A percentile compares a stretch with the other conserved stretches of the same genome.
Evolutionary conservation across 1,140 invertebrate genomes (phyloP).

Genomic region (Aphelinus certus): DNA sequence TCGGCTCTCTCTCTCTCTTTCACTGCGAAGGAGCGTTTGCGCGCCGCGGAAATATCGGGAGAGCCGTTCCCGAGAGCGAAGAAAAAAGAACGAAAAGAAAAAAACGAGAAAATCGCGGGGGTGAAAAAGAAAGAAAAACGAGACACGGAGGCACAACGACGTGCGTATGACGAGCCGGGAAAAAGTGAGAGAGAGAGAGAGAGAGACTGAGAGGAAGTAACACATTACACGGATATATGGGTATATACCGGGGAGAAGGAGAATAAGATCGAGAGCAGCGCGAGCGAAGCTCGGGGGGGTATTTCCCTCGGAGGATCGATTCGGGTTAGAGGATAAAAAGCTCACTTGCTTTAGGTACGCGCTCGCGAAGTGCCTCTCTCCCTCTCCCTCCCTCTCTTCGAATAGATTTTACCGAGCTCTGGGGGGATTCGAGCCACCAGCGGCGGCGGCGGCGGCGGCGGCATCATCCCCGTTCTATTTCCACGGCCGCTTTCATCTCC

Average conservation of each 20-base stretch:
- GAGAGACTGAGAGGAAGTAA: background rate
- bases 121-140: too few relatives aligned
- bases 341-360: conserved; percentile 16
- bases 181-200: too few relatives aligned
- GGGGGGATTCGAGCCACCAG: conserved; percentile 24
- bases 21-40: too few relatives aligned
- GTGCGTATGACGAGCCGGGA: background rate
- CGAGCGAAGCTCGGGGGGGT: conserved; percentile 16
- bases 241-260: background rate
- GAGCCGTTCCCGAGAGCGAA: too few relatives aligned
- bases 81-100: too few relatives aligned
- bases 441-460: conserved; percentile 3
- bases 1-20: too few relatives aligned
- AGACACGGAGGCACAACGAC: too few relatives aligned
- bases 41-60: too few relatives aligned
- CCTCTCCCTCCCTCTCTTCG: conserved; percentile 20
- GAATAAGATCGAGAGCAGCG: background rate
- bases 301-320: conserved; percentile 46
- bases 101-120: too few relatives aligned
- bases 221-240: background rate
- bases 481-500: background rate
- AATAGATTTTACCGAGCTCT: conserved; percentile 48
- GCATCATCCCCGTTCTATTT: conserved; percentile 29
- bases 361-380: conserved; percentile 41
- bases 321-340: conserved; percentile 44